phyloP scores from a whole-genome alignment of 2,888 invertebrate genomes.

The Ischnura elegans region DNA sequence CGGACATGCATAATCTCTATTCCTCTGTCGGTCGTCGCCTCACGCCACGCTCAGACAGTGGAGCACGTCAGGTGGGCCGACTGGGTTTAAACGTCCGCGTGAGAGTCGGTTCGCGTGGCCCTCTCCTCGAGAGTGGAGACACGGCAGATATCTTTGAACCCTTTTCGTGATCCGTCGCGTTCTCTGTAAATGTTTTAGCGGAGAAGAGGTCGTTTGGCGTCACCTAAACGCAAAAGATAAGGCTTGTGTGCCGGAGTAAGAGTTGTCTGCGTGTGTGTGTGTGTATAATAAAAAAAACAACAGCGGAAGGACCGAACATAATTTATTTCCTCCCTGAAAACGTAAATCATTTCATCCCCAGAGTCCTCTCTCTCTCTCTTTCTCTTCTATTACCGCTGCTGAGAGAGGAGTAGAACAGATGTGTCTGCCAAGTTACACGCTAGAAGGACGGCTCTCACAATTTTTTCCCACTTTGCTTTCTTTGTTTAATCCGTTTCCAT shows the following conservation, averaged over 20 bases:
- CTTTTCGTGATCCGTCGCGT: background rate
- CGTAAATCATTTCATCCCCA: constrained; percentile 21
- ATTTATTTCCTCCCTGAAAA: constrained; percentile 12
- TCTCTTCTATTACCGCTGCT: background rate
- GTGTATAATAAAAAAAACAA: too few species aligned
- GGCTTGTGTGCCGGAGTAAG: background rate
- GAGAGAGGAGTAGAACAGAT: background rate
- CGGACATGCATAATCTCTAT: background rate
- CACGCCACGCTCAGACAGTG: background rate
- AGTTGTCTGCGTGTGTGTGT: background rate
- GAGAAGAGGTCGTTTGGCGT: constrained; percentile 29
- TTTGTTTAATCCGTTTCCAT: too few species aligned
- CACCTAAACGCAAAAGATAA: constrained; percentile 16
- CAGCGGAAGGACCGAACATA: constrained; percentile 18
- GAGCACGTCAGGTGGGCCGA: constrained; percentile 17
- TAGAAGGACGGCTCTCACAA: background rate
- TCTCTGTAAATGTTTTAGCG: background rate
- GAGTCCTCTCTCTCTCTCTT: background rate
- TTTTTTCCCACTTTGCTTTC: background rate
- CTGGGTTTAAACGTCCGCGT: background rate
- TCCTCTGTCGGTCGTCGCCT: background rate
- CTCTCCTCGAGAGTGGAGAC: background rate
- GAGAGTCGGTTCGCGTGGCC: background rate
- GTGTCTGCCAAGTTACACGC: background rate
- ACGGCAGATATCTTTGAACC: background rate